Evolutionary conservation across 2,113 vertebrate genomes (phyloP).

Genomic region (Galeopterus variegatus): DNA sequence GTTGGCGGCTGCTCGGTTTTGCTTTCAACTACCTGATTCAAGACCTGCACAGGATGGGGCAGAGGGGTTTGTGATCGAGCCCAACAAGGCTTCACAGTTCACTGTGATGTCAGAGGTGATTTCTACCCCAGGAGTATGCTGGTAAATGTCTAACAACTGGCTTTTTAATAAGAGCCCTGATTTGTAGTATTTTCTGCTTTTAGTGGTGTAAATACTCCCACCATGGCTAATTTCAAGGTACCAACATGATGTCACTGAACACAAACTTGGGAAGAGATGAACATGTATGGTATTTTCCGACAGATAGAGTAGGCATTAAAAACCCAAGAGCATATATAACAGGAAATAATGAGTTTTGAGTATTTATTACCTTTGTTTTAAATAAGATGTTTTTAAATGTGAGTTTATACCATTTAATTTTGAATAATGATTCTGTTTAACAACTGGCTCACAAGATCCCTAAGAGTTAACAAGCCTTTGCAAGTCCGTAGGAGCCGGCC

Average conservation of each 20-base stretch:
- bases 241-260: background rate
- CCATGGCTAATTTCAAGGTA: background rate
- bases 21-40: too few relatives aligned
- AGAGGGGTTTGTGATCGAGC: too few relatives aligned
- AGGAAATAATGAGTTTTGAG: background rate
- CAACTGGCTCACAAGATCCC: background rate
- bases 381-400: background rate
- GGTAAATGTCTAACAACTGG: constrained; percentile 41
- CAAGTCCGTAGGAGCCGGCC: background rate
- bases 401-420: background rate
- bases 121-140: background rate
- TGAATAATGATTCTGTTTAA: background rate
- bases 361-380: background rate
- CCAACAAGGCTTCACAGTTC: background rate
- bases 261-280: background rate
- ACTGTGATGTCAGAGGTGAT: background rate
- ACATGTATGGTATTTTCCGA: background rate
- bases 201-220: background rate
- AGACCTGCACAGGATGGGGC: too few relatives aligned
- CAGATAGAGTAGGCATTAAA: background rate
- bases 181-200: background rate
- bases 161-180: constrained; percentile 36
- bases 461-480: background rate
- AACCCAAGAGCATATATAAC: background rate
- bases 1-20: too few relatives aligned